Evolutionary conservation across 2,888 invertebrate genomes (phyloP), one percentile per base, ranked within the genome.

Genomic region (Calameuta pallipes): DNA sequence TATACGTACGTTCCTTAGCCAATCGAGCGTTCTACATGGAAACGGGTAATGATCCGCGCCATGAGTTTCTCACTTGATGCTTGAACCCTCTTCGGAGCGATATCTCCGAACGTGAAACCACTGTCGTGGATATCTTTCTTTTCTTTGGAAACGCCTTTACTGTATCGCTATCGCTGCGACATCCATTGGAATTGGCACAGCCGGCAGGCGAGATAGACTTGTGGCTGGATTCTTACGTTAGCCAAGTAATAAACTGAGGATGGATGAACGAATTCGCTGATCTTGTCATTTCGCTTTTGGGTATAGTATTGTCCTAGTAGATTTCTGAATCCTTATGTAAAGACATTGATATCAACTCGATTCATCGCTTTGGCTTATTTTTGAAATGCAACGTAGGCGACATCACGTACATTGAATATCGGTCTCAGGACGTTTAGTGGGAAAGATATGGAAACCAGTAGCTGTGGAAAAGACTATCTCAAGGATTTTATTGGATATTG

Each of bases 191-290:
- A 80, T 79, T 77, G 79, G 76, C 73, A 79, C 73, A 77, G 74
- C 78, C 78, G 78, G 80, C 78, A 79, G 76, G 79, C 74, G 79
- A 79, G 80, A 79, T 79, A 80, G 76, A 78, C 76, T 78, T 77
- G 79, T 76, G 74, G 75, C 23, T 56, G 23, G 56, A 2, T 23
- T 9, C 23, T 23, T 23, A 23, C 23, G 56, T 56, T 56, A 9
- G 9, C 56, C 56, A 6, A 56, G 23, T 2, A 56, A 23, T 56
- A 56, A 56, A 56, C 23, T 56, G 23, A 2, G 56, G 56, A 56
- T 23, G 56, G 56, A 56, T 56, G 23, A 56, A 56, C 2, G 9
- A 23, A 56, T 56, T 23, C 9, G 56, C 23, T 56, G 56, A 56
- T 56, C 56, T 23, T 56, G 56, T 56, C 23, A 23, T 23, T 56